Evolutionary conservation across 2,797 vertebrate species (phyloP).

Genomic region (Tenualosa thibaudeaui): DNA sequence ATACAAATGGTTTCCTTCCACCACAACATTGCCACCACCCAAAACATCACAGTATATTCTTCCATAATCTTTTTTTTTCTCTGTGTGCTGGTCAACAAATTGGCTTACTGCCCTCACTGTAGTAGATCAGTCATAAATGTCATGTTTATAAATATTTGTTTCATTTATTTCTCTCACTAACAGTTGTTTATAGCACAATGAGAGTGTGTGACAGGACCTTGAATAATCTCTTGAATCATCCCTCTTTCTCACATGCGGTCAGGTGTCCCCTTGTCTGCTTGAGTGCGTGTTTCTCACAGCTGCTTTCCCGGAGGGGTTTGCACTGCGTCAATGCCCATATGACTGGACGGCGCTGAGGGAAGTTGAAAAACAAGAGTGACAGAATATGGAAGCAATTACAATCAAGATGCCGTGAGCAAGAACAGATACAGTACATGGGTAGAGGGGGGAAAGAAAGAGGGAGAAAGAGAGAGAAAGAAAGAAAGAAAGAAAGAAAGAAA

Average conservation of each 20-base stretch:
- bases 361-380: slow-evolving; percentile 45
- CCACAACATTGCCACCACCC: background rate
- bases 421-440: background rate
- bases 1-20: slow-evolving; percentile 1
- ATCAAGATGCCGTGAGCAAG: slow-evolving; percentile 50
- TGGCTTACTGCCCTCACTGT: background rate
- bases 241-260: background rate
- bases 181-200: background rate
- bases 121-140: background rate
- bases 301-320: slow-evolving; percentile 9
- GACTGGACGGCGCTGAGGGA: slow-evolving; percentile 24
- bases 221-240: background rate
- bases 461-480: background rate
- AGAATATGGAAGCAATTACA: slow-evolving; percentile 56
- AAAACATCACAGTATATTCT: background rate
- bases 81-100: background rate
- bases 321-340: slow-evolving; percentile 22
- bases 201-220: background rate
- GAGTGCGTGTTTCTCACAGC: slow-evolving; percentile 28
- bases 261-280: background rate
- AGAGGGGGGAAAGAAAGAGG: no score
- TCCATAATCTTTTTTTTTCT: background rate
- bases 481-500: background rate
- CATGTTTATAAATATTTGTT: background rate
- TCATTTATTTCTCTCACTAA: background rate